These are phyloP conservation scores for Gymnothorax reevesii DNA, from an alignment of 2,797 vertebrate species.

Conservation along the genomic window DNA sequence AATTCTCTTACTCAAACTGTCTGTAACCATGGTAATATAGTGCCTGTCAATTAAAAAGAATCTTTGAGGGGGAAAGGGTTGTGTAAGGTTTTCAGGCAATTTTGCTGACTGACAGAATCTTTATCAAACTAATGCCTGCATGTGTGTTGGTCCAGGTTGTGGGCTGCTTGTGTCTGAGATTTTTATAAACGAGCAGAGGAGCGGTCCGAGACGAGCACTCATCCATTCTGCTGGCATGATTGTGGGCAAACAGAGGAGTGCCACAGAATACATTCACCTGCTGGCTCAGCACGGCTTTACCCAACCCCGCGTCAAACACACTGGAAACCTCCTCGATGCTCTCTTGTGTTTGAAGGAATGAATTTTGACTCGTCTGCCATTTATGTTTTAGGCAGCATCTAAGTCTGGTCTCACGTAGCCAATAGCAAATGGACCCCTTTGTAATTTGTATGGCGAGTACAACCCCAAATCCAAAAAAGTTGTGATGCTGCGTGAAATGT, in stretches of 20 bases:
- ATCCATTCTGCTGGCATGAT: conserved; percentile 81
- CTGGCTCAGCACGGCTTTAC: conserved; percentile 76
- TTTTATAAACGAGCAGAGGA: conserved; percentile 72
- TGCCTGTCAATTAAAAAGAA: too few relatives aligned
- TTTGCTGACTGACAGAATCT: background rate
- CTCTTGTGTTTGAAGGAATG: conserved; percentile 74
- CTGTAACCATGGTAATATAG: too few relatives aligned
- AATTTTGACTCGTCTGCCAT: conserved; percentile 10
- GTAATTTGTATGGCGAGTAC: background rate
- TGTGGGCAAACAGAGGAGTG: conserved; percentile 74
- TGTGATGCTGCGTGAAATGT: too few relatives aligned
- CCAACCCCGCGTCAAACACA: conserved; percentile 60
- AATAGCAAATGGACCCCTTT: background rate
- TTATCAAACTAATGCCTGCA: too few relatives aligned
- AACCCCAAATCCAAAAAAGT: too few relatives aligned
- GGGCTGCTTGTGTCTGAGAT: conserved; percentile 80
- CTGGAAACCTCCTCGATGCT: conserved; percentile 73
- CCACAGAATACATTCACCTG: conserved; percentile 69
- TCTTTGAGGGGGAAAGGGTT: too few relatives aligned
- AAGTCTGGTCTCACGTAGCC: background rate
- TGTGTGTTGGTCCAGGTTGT: conserved; percentile 61
- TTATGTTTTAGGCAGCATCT: background rate
- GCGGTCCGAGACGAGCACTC: conserved; percentile 64
- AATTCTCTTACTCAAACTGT: too few relatives aligned
- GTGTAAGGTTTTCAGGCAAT: background rate